Base-by-base conservation (phyloP, 2,113 vertebrate species). In the Cyanoderma ruficeps region DNA sequence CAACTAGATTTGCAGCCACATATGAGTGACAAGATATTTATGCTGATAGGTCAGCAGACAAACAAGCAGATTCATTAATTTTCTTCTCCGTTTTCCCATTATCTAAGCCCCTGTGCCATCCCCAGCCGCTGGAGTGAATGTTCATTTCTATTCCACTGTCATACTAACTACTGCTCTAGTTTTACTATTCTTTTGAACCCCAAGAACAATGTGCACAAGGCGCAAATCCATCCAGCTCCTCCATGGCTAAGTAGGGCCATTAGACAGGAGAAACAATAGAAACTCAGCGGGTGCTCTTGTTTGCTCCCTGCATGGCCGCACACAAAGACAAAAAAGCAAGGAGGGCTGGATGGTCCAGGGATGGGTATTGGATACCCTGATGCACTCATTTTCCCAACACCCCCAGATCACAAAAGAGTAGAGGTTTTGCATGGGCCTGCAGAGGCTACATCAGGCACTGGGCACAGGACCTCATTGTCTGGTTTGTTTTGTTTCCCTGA, bases 201-300 rank as follows among this genome's bases (percentile, higher is more conserved):
- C 77, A 93, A 95, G 94, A 96, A 96, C 94, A 96, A 95, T 96
- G 96, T 79, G 92, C 25, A 3, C 76, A 75, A 93, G 92, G 94
- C 90, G 0, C 93, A 97, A 97, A 96, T 94, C 94, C 94, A 96
- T 90, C 90, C 96, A 28, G 5, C 93, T 97, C 92, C 76, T 97
- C 85, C 88, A 22, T 57, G 93, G 90, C 92, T 96, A 96, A 97
- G 96, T 90, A 93, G 93, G 92, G 90, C 94, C 92, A 96, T 96
- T 97, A 96, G 96, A 94, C 94, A 93, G 90, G 55, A 97, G 94
- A 97, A 96, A 96, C 96, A 97, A 97, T 96, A 56, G 95, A 49
- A 93, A 80, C 94, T 0, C 96, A 96, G 96, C 93, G 90, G 92
- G 96, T 67, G 96, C 94, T 93, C 88, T 93, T 86, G 69, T 86